These are phyloP conservation scores for Eonycteris spelaea DNA, from an alignment of 2,113 vertebrate genomes.

Conservation along the genomic window DNA sequence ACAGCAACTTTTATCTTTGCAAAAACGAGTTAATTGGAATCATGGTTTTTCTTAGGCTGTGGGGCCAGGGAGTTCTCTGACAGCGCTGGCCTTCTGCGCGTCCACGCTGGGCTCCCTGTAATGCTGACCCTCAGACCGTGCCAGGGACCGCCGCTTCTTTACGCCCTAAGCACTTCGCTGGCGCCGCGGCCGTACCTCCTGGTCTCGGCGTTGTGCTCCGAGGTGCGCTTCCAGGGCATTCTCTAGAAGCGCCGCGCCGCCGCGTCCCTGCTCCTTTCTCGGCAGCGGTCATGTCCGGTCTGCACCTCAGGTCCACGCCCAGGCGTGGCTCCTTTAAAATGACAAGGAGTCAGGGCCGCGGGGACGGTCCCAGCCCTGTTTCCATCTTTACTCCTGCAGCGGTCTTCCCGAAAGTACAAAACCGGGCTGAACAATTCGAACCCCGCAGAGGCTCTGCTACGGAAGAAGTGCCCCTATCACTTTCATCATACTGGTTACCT, in stretches of 20 bases:
- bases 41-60: not conserved
- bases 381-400: constrained; percentile 72
- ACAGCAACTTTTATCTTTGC: not conserved
- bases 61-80: not conserved
- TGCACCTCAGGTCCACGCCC: not conserved
- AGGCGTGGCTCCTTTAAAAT: not conserved
- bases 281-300: not conserved
- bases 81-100: not conserved
- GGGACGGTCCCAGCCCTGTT: constrained; percentile 45
- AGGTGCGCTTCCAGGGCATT: not conserved
- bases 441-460: constrained; percentile 68
- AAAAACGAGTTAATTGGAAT: not conserved
- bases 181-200: not conserved
- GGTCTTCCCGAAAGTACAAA: constrained; percentile 64
- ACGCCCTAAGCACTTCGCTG: rapidly evolving
- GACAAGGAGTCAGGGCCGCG: not conserved
- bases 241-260: not conserved
- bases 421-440: constrained; percentile 54
- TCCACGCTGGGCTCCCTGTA: not conserved
- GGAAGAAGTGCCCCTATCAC: constrained; percentile 73
- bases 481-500: constrained; percentile 58
- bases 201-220: not conserved
- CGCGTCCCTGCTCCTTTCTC: too few species aligned
- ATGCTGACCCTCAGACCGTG: not conserved
- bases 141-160: not conserved